phyloP scores from a whole-genome alignment of 2,113 vertebrate genomes.

The Pangasianodon gigas region DNA sequence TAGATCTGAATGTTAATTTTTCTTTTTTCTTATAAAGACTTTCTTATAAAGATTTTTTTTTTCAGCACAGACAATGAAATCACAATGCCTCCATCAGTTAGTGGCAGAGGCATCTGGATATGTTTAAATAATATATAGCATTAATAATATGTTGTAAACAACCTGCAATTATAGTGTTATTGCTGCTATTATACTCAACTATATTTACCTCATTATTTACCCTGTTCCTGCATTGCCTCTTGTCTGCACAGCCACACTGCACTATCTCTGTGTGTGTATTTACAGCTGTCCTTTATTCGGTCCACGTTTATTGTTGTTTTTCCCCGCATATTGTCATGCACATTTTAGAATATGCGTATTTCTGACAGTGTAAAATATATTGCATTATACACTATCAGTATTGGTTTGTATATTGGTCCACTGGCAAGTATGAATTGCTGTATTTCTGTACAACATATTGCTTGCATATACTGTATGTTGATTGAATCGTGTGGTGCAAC shows the following conservation, averaged over 20 bases:
- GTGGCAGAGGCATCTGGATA: not conserved
- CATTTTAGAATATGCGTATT: not conserved
- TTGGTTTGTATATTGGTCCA: not conserved
- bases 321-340: not conserved
- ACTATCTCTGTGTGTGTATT: not conserved
- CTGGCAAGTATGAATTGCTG: not conserved
- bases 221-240: not conserved
- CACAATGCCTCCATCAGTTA: not conserved
- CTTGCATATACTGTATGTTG: not conserved
- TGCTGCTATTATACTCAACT: not conserved
- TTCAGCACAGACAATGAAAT: not conserved
- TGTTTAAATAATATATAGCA: not conserved
- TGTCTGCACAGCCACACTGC: not conserved
- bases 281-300: not conserved
- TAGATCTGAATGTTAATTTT: not conserved
- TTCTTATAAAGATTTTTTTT: too few relatives aligned
- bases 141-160: not conserved
- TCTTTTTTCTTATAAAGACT: not conserved
- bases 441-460: not conserved
- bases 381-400: not conserved
- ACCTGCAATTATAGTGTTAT: not conserved
- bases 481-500: not conserved
- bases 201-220: not conserved
- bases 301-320: not conserved
- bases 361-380: not conserved